phyloP scores from a whole-genome alignment of 2,797 vertebrate genomes.

The Phalanger gymnotis region DNA sequence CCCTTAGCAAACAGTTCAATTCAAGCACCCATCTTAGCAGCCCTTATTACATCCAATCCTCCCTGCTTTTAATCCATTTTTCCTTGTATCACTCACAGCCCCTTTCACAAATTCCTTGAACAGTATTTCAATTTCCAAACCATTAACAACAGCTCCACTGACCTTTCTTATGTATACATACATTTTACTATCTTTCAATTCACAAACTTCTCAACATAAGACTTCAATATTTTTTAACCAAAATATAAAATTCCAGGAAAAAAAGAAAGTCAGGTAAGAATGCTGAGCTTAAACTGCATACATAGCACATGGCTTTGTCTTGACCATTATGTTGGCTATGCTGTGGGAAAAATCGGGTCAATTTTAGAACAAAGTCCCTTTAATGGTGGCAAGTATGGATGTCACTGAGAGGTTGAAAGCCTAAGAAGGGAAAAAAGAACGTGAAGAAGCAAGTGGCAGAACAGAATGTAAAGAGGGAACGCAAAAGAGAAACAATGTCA shows the following conservation, averaged over 20 bases:
- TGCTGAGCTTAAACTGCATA: constrained; percentile 53
- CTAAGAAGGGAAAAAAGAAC: constrained; percentile 54
- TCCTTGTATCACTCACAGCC: constrained; percentile 34
- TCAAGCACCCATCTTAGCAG: constrained; percentile 52
- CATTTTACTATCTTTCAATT: constrained; percentile 72
- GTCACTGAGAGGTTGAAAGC: constrained; percentile 45
- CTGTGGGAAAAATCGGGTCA: constrained; percentile 57
- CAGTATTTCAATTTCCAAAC: constrained; percentile 64
- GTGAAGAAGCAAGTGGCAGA: constrained; percentile 13
- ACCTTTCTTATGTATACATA: constrained; percentile 71
- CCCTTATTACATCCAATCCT: constrained; percentile 57
- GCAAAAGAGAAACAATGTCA: constrained; percentile 43
- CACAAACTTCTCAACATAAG: constrained; percentile 58
- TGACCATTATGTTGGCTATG: constrained; percentile 62
- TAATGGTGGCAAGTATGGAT: constrained; percentile 49
- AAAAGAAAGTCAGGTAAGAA: constrained; percentile 54
- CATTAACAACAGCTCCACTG: constrained; percentile 60
- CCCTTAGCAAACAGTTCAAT: constrained; percentile 62
- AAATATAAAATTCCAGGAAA: constrained; percentile 49
- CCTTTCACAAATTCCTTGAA: constrained; percentile 53
- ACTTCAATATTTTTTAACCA: constrained; percentile 61
- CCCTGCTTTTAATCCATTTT: constrained; percentile 45
- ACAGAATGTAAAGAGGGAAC: constrained; percentile 54
- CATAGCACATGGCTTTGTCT: constrained; percentile 65
- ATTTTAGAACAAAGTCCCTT: constrained; percentile 54